Evolutionary conservation across 1,140 invertebrate species (phyloP).

Genomic region (Cydia amplana): DNA sequence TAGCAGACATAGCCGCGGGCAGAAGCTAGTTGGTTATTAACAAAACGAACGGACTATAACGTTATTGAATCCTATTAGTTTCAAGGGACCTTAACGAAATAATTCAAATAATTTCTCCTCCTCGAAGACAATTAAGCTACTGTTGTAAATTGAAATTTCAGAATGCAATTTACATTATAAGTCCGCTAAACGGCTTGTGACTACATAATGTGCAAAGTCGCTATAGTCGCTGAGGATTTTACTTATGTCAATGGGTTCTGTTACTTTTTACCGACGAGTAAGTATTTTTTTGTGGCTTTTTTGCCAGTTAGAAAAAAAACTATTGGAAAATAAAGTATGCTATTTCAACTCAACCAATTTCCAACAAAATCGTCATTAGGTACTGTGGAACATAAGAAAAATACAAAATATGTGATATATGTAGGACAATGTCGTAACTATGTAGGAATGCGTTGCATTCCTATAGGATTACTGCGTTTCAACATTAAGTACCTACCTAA

Average conservation of each 20-base stretch:
- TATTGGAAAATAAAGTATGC: too few relatives aligned
- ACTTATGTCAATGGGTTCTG: not conserved
- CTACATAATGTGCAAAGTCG: not conserved
- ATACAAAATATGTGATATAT: too few relatives aligned
- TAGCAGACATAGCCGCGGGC: too few relatives aligned
- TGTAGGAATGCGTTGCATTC: too few relatives aligned
- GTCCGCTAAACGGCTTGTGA: constrained; percentile 23
- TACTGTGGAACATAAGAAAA: too few relatives aligned
- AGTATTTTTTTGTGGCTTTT: not conserved
- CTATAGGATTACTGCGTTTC: too few relatives aligned
- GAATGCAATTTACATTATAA: constrained; percentile 24
- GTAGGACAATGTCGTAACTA: too few relatives aligned
- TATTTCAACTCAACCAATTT: too few relatives aligned
- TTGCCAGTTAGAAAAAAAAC: too few relatives aligned
- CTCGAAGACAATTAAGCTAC: constrained; percentile 17
- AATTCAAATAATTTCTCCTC: constrained; percentile 26
- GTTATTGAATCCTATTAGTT: not conserved
- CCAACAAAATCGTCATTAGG: too few relatives aligned
- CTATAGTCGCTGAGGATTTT: not conserved
- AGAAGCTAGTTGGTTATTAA: too few relatives aligned
- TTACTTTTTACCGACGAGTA: not conserved
- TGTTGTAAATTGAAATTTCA: constrained; percentile 16
- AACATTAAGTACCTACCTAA: too few relatives aligned
- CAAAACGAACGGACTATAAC: not conserved
- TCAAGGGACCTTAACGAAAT: not conserved